Evolutionary conservation across 2,888 invertebrate species (phyloP).

Genomic region (Prosopocoilus inquinatus): DNA sequence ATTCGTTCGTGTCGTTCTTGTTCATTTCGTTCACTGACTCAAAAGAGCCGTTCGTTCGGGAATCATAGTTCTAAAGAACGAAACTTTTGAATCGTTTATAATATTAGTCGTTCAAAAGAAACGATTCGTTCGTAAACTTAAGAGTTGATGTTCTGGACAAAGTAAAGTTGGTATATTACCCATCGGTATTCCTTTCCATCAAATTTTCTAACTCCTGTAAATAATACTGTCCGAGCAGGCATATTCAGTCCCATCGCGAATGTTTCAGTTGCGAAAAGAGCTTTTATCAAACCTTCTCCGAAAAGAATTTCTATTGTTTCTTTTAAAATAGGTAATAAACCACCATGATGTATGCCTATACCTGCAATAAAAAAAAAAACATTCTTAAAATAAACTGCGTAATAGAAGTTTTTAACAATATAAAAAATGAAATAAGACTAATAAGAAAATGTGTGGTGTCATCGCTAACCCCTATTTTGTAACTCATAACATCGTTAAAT

Average conservation of each 20-base stretch:
- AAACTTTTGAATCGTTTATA: too few species aligned
- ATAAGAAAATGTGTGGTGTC: not conserved
- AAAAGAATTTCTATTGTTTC: conserved; percentile 99
- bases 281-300: conserved; percentile 96
- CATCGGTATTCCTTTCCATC: conserved; percentile 95
- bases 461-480: too few species aligned
- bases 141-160: too few species aligned
- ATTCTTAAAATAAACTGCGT: too few species aligned
- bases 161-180: too few species aligned
- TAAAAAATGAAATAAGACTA: not conserved
- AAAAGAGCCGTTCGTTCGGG: too few species aligned
- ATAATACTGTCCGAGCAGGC: conserved; percentile 98
- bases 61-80: too few species aligned
- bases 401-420: not conserved
- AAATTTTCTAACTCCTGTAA: conserved; percentile 93
- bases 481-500: too few species aligned
- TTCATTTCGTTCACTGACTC: too few species aligned
- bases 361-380: conserved; percentile 44
- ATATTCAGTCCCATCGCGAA: conserved; percentile 99
- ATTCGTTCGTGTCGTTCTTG: too few species aligned
- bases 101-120: too few species aligned
- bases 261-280: conserved; percentile 98
- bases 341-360: conserved; percentile 98
- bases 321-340: conserved; percentile 92
- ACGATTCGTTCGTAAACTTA: too few species aligned